phyloP scores from a whole-genome alignment of 2,888 invertebrate species.

The Uropetala carovei region DNA sequence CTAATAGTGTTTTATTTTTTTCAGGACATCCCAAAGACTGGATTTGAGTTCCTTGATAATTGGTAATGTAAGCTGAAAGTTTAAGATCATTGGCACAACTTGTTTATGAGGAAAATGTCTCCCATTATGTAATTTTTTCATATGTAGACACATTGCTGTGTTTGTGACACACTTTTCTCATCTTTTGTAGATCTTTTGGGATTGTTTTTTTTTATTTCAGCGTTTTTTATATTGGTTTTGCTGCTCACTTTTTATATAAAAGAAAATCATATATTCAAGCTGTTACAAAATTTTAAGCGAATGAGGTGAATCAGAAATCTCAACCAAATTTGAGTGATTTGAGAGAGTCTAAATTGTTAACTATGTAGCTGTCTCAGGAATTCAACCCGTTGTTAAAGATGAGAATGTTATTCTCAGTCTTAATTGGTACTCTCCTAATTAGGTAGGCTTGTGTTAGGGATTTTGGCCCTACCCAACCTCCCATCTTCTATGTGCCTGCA shows the following conservation, averaged over 20 bases:
- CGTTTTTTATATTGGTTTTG: too few species aligned
- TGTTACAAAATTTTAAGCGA: too few species aligned
- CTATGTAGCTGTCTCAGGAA: neutral
- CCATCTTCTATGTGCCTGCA: constrained; percentile 19
- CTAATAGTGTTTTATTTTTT: neutral
- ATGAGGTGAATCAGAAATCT: neutral
- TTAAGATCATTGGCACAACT: neutral
- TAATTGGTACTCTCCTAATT: neutral
- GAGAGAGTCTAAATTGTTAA: neutral
- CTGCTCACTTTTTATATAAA: too few species aligned
- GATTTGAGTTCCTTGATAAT: constrained; percentile 65
- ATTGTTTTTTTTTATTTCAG: too few species aligned
- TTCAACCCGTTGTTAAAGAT: neutral
- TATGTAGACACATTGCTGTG: too few species aligned
- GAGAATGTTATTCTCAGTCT: neutral
- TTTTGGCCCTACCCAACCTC: neutral
- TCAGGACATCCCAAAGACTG: constrained; percentile 65
- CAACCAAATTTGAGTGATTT: neutral
- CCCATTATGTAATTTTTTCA: neutral
- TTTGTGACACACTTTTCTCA: too few species aligned
- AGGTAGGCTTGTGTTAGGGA: neutral
- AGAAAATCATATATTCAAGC: too few species aligned
- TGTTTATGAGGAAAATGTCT: too few species aligned
- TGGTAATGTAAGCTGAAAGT: constrained; percentile 26
- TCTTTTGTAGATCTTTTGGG: too few species aligned